Conservation (phyloP, 1,140 invertebrate species). For the Oryzaephilus surinamensis region DNA sequence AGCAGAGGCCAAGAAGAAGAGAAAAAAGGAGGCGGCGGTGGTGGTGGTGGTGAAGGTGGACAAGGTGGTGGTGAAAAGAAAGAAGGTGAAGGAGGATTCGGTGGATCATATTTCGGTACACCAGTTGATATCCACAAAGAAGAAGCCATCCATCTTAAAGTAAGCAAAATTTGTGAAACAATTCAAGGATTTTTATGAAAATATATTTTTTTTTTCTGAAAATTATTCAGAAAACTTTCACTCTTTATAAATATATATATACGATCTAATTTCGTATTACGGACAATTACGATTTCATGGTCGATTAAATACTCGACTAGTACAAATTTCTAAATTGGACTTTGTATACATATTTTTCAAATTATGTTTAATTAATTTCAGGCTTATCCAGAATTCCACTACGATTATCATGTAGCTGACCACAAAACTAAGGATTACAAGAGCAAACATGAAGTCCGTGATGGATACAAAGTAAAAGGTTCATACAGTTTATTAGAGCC, state of each 20-base stretch:
- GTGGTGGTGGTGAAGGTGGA: not conserved
- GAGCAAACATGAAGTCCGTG: slow-evolving; percentile 23
- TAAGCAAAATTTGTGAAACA: too few relatives aligned
- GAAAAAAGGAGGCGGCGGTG: slow-evolving; percentile 7
- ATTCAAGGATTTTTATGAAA: too few relatives aligned
- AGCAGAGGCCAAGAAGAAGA: too few relatives aligned
- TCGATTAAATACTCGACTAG: too few relatives aligned
- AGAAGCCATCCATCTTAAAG: slow-evolving; percentile 22
- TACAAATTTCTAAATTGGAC: too few relatives aligned
- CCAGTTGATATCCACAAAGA: slow-evolving; percentile 22
- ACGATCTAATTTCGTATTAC: not conserved
- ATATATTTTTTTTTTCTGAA: too few relatives aligned
- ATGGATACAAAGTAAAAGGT: slow-evolving; percentile 36
- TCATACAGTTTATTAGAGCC: slow-evolving; percentile 37
- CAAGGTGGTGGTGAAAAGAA: too few relatives aligned
- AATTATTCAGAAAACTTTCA: too few relatives aligned
- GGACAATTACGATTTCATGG: too few relatives aligned
- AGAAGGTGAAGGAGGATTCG: too few relatives aligned
- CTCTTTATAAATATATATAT: not conserved
- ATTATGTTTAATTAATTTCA: slow-evolving; percentile 12
- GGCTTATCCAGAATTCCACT: slow-evolving; percentile 27
- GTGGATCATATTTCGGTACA: slow-evolving; percentile 17
- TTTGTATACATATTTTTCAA: too few relatives aligned
- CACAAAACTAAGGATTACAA: slow-evolving; percentile 25
- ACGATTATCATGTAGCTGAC: slow-evolving; percentile 24